A percentile compares a stretch with the other conserved stretches of the same genome.
These are phyloP conservation scores for Harpagus bidentatus DNA, from an alignment of 2,113 vertebrate genomes.

Conservation along the genomic window DNA sequence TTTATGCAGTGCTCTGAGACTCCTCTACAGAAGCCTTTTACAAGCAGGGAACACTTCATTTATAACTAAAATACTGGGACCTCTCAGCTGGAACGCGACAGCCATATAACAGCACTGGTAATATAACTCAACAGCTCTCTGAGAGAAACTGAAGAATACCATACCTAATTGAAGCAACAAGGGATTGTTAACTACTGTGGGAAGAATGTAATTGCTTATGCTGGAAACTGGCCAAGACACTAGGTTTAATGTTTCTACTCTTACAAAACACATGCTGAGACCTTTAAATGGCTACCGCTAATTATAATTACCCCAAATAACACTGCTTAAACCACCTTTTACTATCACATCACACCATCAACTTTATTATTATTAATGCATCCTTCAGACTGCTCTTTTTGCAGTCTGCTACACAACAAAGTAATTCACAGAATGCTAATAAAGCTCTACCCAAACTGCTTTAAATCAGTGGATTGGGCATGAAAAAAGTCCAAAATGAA, in stretches of 20 bases:
- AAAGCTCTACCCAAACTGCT: neutral
- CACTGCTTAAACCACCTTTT: neutral
- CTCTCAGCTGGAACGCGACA: conserved; percentile 3
- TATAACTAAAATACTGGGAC: conserved; percentile 45
- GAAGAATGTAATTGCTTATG: conserved; percentile 41
- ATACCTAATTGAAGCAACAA: conserved; percentile 25
- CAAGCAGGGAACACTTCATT: conserved; percentile 52
- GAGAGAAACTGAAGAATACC: conserved; percentile 17
- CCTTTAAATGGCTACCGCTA: neutral
- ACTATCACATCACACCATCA: neutral
- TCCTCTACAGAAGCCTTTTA: conserved; percentile 11
- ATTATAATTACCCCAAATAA: conserved; percentile 25
- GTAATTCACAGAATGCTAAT: neutral
- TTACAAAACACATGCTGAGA: neutral
- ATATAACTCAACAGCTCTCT: neutral
- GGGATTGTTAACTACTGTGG: conserved; percentile 31
- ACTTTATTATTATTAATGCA: neutral
- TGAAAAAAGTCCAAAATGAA: neutral
- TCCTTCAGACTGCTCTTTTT: neutral
- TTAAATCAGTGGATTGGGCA: neutral
- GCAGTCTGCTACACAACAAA: neutral
- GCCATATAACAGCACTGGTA: neutral
- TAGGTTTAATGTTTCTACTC: conserved; percentile 18
- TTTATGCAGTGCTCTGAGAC: conserved; percentile 40
- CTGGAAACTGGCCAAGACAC: conserved; percentile 21